phyloP scores from a whole-genome alignment of 1,140 invertebrate genomes.

The Batillaria attramentaria region DNA sequence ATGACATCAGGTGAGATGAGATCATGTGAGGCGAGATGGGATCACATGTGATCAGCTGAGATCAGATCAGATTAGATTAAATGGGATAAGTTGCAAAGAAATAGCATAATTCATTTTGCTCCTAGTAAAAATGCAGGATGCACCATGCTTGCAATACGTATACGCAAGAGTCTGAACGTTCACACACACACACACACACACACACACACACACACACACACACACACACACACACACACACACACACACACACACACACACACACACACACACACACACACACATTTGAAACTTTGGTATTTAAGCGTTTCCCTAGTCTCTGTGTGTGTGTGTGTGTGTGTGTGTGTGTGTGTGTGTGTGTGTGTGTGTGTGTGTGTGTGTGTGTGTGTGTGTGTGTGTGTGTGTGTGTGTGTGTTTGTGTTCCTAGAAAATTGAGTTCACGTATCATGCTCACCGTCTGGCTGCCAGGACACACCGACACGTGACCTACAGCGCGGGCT shows the following conservation, averaged over 20 bases:
- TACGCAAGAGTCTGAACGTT: neutral
- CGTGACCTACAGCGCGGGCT: neutral
- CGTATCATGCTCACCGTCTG: no score
- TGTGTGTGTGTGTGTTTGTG: neutral
- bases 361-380: neutral
- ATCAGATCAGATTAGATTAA: neutral
- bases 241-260: constrained; percentile 8
- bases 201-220: constrained; percentile 21
- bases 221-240: constrained; percentile 3
- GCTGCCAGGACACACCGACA: neutral
- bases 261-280: neutral
- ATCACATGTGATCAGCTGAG: neutral
- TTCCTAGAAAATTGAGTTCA: neutral
- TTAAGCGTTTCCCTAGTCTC: neutral
- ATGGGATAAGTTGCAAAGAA: neutral
- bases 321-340: neutral
- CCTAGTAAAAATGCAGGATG: neutral
- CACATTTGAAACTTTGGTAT: neutral
- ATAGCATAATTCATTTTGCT: neutral
- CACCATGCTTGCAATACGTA: neutral
- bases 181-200: constrained; percentile 12
- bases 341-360: no score
- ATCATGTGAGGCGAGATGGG: neutral
- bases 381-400: constrained; percentile 14
- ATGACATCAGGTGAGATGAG: neutral